Evolutionary conservation across 2,888 invertebrate species (phyloP), one percentile per base, ranked within the genome.

Genomic region (Heliconius aoede): DNA sequence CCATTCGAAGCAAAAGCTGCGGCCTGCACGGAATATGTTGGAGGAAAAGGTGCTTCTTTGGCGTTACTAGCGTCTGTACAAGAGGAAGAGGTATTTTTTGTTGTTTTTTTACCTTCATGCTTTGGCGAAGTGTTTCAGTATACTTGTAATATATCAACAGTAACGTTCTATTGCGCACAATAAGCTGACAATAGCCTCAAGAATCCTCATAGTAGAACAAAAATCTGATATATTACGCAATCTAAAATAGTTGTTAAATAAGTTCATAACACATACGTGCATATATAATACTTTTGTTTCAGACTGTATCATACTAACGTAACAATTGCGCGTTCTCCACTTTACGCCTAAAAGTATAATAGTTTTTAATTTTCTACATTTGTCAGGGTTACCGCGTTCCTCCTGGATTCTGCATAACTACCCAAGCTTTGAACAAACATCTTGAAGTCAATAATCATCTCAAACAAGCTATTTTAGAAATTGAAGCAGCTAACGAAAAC

Each of bases 21-120:
- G 36, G 91, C 93, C 32, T 95, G 95, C 79, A 89, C 95, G 0
- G 86, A 88, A 13, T 86, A 96, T 15, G 96, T 97, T 0, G 98
- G 98, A 0, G 97, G 97, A 1, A 98, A 98, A 88, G 97, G 97
- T 15, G 96, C 96, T 1, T 97, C 97, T 3, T 89, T 98, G 21
- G 97, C 97, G 0, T 87, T 96, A 60, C 90, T 98, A 67, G 85
- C 89, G 15, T 90, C 93, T 0, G 82, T 90, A 28, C 89, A 95
- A 74, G 82, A 88, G 26, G 84, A 90, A 64, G 88, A 95, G 84
- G 96, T 95, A 28, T 7, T 67, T 40, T 72, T 72, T 11, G 2
- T 0, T 26, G 1, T 26, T 15, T 24, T 2, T 26, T 15, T 26
- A 60, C 13, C 5, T 2, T 46, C 46, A 46, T 46, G 5, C 46